Evolutionary conservation across 2,888 invertebrate species (phyloP), one percentile per base, ranked within the genome.

Genomic region (Drosophila anomalipes): DNA sequence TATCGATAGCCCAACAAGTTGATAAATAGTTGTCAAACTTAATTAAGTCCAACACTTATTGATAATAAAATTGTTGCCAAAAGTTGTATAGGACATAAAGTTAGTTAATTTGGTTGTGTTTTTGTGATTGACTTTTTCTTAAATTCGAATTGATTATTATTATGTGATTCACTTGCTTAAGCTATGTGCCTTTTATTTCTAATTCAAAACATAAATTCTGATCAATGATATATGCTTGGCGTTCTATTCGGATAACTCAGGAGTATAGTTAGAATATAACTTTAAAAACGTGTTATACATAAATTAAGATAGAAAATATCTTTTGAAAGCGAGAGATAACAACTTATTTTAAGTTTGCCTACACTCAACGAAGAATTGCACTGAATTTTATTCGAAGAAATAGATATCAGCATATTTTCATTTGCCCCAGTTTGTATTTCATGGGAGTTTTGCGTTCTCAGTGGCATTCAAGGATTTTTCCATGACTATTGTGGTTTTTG

Each of bases 401-500:
- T 22, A 22, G 22, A 22, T 2, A 44, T 22, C 44, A 22, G 47
- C 26, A 47, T 47, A 26, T 47, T 16, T 26, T 16, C 26, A 28
- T 19, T 28, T 51, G 10, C 1, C 9, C 2, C 2, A 9, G 47
- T 19, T 26, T 1, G 16, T 1, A 14, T 56, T 56, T n/a, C 28
- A 56, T 7, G 14, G 37, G 4, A n/a, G 9, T 16, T 39, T 57
- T n/a, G 22, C 22, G 7, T 39, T 26, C 22, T 22, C 54, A n/a
- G 54, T 10, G 54, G 16, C 35, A 37, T 37, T 61, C 60, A 61
- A 56, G 35, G 57, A 35, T 35, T 47, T 41, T 53, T 5, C 16
- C 52, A 51, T 33, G 59, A 52, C 33, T n/a, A 19, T 47, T 70
- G 56, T 6, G 51, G 33, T 33, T 52, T n/a, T 52, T 12, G 14